A percentile compares a stretch with the other conserved stretches of the same genome.
These are phyloP conservation scores for Columbina picui DNA, from an alignment of 2,113 vertebrate genomes.

Conservation along the genomic window DNA sequence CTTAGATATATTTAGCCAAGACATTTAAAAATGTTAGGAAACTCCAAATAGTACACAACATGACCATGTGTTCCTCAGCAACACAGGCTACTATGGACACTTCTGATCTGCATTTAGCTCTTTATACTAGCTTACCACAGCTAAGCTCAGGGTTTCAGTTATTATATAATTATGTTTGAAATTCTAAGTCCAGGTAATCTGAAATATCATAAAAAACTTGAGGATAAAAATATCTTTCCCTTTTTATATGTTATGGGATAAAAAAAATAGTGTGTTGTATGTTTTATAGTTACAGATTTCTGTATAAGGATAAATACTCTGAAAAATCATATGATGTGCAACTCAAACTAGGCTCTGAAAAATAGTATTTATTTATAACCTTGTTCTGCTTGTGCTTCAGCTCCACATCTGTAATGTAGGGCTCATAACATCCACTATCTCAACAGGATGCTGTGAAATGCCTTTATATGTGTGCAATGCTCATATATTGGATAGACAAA, in stretches of 20 bases:
- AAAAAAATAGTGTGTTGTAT: neutral
- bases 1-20: neutral
- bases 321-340: neutral
- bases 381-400: neutral
- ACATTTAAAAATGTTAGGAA: neutral
- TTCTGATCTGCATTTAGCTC: neutral
- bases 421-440: neutral
- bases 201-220: neutral
- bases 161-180: neutral
- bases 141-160: neutral
- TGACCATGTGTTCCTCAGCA: neutral
- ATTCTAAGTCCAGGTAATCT: neutral
- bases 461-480: neutral
- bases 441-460: neutral
- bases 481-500: neutral
- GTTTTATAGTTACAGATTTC: neutral
- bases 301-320: neutral
- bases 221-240: neutral
- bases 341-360: neutral
- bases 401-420: neutral
- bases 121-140: neutral
- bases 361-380: neutral
- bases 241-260: neutral
- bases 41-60: neutral
- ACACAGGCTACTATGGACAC: neutral